Evolutionary conservation across 1,140 invertebrate genomes (phyloP).

Genomic region (Brachionus rotundiformis): DNA sequence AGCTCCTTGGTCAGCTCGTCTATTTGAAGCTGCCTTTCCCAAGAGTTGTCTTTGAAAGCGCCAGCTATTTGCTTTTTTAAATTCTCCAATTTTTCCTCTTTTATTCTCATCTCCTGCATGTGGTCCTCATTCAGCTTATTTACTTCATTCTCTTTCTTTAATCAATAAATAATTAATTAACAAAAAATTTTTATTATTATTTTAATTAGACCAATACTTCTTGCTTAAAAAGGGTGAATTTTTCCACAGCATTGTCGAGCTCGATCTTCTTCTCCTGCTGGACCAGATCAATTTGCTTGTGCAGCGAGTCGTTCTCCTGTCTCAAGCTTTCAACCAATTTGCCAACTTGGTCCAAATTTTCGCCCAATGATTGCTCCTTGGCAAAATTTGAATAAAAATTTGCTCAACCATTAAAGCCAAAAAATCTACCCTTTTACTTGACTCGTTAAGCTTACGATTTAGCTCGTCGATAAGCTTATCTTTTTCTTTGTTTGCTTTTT

Average conservation of each 20-base stretch:
- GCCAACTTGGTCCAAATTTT: background rate
- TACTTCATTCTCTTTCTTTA: slow-evolving; percentile 48
- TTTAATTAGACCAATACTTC: background rate
- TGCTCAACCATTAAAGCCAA: background rate
- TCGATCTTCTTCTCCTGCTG: background rate
- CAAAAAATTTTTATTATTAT: background rate
- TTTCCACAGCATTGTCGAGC: background rate
- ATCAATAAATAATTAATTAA: background rate
- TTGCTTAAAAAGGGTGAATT: background rate
- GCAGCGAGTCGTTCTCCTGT: background rate
- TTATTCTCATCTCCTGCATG: slow-evolving; percentile 56
- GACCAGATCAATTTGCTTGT: background rate
- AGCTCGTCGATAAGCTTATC: slow-evolving; percentile 2
- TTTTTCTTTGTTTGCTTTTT: slow-evolving; percentile 41
- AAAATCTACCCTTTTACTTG: background rate
- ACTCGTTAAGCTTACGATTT: background rate
- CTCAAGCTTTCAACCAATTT: background rate
- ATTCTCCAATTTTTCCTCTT: slow-evolving; percentile 57
- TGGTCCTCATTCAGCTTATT: slow-evolving; percentile 54
- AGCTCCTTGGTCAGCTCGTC: slow-evolving; percentile 61
- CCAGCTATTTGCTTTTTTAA: slow-evolving; percentile 61
- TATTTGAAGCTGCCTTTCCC: slow-evolving; percentile 60
- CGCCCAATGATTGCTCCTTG: background rate
- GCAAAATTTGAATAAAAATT: background rate
- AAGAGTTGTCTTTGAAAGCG: slow-evolving; percentile 60